These are phyloP conservation scores for Forbesichthys papilliferus DNA, from an alignment of 2,113 vertebrate species.

Conservation along the genomic window DNA sequence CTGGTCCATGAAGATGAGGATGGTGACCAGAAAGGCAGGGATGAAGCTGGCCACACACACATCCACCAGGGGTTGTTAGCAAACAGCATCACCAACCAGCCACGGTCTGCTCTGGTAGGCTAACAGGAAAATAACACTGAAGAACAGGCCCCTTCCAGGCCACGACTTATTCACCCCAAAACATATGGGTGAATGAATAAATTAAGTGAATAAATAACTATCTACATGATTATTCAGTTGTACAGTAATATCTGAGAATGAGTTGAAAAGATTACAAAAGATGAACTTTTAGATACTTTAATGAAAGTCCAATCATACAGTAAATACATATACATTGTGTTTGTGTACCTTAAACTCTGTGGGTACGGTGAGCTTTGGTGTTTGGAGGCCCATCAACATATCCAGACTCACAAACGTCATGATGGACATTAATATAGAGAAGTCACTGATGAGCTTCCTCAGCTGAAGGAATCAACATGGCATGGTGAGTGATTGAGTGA, in stretches of 20 bases:
- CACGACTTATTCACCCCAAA: too few relatives aligned
- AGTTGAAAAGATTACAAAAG: too few relatives aligned
- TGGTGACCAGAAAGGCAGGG: slow-evolving; percentile 92
- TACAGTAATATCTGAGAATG: too few relatives aligned
- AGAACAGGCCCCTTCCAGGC: too few relatives aligned
- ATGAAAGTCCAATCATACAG: not conserved
- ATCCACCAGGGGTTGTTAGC: slow-evolving; percentile 98
- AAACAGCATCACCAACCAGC: slow-evolving; percentile 94
- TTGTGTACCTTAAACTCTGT: slow-evolving; percentile 83
- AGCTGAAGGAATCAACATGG: slow-evolving; percentile 70
- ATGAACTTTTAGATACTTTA: not conserved
- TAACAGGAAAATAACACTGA: slow-evolving; percentile 44
- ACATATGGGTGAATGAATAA: too few relatives aligned
- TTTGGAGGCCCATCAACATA: slow-evolving; percentile 86
- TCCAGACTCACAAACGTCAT: slow-evolving; percentile 92
- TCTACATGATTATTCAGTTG: too few relatives aligned
- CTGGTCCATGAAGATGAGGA: slow-evolving; percentile 99
- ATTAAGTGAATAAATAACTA: too few relatives aligned
- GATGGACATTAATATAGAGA: slow-evolving; percentile 96
- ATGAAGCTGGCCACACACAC: slow-evolving; percentile 89
- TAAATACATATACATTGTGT: not conserved
- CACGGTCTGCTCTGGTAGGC: slow-evolving; percentile 88
- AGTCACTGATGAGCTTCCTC: slow-evolving; percentile 93
- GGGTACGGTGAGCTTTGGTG: slow-evolving; percentile 91
- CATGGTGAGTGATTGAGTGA: slow-evolving; percentile 14